Evolutionary conservation across 2,797 vertebrate genomes (phyloP), one percentile per base, ranked within the genome.

Genomic region (Melanotaenia trifasciata): DNA sequence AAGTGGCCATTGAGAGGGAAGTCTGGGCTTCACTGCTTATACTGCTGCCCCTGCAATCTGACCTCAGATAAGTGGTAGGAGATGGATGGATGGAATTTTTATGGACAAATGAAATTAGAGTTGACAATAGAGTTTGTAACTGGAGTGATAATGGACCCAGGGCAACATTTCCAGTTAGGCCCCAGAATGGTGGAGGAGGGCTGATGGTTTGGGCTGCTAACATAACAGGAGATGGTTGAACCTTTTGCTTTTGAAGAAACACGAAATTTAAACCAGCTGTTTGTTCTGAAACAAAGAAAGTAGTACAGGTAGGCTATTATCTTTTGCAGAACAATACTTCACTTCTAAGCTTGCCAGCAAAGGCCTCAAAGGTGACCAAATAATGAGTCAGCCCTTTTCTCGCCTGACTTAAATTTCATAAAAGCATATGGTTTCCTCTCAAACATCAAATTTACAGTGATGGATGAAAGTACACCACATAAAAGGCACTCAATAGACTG

Each of bases 331-430:
- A 62, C 40, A 32, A 20, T 11, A 20, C 3, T 47, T 3, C n/a
- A 24, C 36, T 26, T 22, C 26, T 16, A 20, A 18, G 18, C 38
- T 45, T 22, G 11, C 33, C 59, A 30, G 38, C 4, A 20, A 10
- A 43, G 38, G 38, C 36, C 24, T 43, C 51, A 43, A 35, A 32
- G 28, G 33, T 33, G 58, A 61, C 24, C 24, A 7, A 28, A 22
- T 33, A 50, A 47, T 20, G 33, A 61, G 22, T 45, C 18, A 10
- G 9, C 26, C 50, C n/a, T 35, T 30, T 62, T 24, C 35, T 40
- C 20, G 20, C 58, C 35, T 56, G 26, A 45, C 26, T 43, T 61
- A 53, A 60, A 70, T 40, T 50, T 54, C 50, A 70, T 70, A 53
- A 45, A 51, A 56, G 51, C 28, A 28, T 71, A 30, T 38, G 33